Base-by-base conservation (phyloP, 37 sponge, comb jelly and placozoan genomes). In the Spongilla lacustris region DNA sequence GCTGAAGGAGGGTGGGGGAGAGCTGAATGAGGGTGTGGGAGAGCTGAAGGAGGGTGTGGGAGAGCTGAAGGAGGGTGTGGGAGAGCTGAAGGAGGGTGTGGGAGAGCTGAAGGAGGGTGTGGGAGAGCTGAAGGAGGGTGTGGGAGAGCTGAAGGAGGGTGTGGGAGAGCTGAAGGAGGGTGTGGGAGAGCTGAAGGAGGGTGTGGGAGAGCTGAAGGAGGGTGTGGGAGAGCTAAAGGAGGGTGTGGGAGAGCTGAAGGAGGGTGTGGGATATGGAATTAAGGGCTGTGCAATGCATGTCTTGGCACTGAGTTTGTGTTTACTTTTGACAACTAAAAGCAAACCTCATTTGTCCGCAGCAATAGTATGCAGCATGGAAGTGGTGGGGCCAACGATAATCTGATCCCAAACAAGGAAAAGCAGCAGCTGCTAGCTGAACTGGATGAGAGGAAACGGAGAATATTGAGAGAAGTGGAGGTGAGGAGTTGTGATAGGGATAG, bases 401-500 rank as follows among this genome's bases (percentile, higher is more conserved):
- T 48, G 22, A 25, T 71, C 27, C 49, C 66, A 14, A 67, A 75
- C 66, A 74, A 78, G 67, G 82, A 83, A 67, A 72, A 67, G 41
- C 79, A 87, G 72, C 79, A 84, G 70, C 88, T 81, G 24, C 29
- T 87, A 73, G 83, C 82, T 58, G 89, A 92, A 33, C 22, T 87
- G 24, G 88, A 86, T 82, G 91, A 88, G 48, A 84, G 80, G 66
- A 88, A 89, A 80, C 90, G 94, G n/a, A 81, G 85, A 75, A 83
- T 87, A 19, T 81, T 91, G 32, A 80, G 94, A 81, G 91, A 94
- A 30, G 91, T 90, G 35, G 94, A 94, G 91, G 91, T 90, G 30
- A 49, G 77, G 21, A n/a, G 28, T 26, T 25, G 41, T 31, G 71
- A 34, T 36, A 33, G 3, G 70, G 36, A 41, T 9, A 26, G 66